These are phyloP conservation scores for Harmothoe impar DNA, from an alignment of 2,888 invertebrate genomes.

Conservation along the genomic window DNA sequence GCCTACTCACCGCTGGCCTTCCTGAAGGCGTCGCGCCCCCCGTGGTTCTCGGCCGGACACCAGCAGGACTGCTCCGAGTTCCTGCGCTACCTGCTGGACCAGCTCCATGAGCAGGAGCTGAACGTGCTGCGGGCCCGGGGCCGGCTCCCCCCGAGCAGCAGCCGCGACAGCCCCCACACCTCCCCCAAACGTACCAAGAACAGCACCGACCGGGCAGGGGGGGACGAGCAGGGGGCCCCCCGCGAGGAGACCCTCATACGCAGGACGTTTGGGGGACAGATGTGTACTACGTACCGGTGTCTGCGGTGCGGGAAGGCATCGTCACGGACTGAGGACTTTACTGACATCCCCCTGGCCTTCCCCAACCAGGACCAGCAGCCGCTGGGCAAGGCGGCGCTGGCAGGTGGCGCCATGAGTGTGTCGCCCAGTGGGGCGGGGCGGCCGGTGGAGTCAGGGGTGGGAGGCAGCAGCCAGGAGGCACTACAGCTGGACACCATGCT, in stretches of 20 bases:
- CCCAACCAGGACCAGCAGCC: slow-evolving; percentile 73
- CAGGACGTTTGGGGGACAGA: slow-evolving; percentile 90
- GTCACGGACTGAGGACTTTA: slow-evolving; percentile 90
- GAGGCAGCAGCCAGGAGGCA: slow-evolving; percentile 40
- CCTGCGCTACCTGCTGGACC: slow-evolving; percentile 89
- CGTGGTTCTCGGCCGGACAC: slow-evolving; percentile 90
- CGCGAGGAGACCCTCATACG: slow-evolving; percentile 85
- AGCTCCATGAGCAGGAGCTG: slow-evolving; percentile 89
- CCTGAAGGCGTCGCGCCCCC: slow-evolving; percentile 89
- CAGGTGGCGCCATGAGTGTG: not conserved
- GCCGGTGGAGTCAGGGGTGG: not conserved
- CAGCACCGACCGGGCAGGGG: not conserved
- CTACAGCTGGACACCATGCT: slow-evolving; percentile 89
- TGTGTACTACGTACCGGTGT: slow-evolving; percentile 90
- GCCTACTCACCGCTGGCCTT: slow-evolving; percentile 90
- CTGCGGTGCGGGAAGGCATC: slow-evolving; percentile 89
- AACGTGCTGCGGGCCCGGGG: not conserved
- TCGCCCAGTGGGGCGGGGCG: not conserved
- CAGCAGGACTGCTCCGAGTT: slow-evolving; percentile 96
- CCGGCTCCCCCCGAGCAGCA: not conserved
- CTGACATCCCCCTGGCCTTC: slow-evolving; percentile 87
- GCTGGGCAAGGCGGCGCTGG: slow-evolving; percentile 33
- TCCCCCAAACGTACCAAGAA: slow-evolving; percentile 35
- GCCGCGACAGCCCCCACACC: not conserved
- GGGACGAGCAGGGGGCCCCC: not conserved